phyloP scores from a whole-genome alignment of 2,797 vertebrate genomes.

The Carcharodon carcharias region DNA sequence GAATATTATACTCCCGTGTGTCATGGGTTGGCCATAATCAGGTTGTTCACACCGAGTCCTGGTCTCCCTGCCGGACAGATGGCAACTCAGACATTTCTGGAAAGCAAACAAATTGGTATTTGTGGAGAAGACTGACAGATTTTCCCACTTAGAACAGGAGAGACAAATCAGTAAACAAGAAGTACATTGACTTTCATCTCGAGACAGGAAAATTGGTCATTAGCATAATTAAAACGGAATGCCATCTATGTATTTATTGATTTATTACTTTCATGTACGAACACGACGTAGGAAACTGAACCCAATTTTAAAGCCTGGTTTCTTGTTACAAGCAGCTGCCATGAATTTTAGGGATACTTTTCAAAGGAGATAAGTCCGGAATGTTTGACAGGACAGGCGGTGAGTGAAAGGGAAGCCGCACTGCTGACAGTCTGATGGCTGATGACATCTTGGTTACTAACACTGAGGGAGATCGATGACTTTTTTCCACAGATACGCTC shows the following conservation, averaged over 20 bases:
- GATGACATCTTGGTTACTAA: neutral
- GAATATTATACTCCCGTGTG: neutral
- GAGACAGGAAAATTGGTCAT: neutral
- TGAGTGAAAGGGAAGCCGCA: constrained; percentile 7
- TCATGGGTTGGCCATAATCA: neutral
- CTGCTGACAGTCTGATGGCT: neutral
- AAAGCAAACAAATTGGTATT: neutral
- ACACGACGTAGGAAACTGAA: too few relatives aligned
- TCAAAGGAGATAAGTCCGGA: neutral
- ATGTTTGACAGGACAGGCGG: constrained; percentile 14
- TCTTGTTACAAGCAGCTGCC: constrained; percentile 1
- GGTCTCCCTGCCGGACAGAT: neutral
- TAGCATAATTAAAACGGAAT: neutral
- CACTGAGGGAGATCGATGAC: neutral
- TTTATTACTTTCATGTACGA: neutral
- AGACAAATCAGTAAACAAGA: neutral
- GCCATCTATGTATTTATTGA: neutral
- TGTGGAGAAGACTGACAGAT: neutral
- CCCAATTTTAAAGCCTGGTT: neutral
- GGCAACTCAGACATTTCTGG: neutral
- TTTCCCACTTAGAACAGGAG: neutral
- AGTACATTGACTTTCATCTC: neutral
- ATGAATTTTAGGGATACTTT: neutral
- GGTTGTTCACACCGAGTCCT: neutral
- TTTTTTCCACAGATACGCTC: neutral